Conservation (phyloP, 2,113 vertebrate genomes). For the Caretta caretta region DNA sequence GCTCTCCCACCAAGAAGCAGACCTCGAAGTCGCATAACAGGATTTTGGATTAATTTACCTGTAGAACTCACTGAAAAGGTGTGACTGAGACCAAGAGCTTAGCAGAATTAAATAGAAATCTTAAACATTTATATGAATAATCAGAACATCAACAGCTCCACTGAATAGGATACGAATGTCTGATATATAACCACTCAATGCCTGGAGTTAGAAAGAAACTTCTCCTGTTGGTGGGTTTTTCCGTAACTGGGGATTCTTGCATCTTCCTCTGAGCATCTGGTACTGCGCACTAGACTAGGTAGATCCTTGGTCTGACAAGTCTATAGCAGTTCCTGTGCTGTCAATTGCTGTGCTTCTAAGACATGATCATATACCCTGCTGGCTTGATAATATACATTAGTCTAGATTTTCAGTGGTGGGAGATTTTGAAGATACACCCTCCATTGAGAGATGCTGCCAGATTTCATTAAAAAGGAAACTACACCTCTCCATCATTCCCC, state of each 20-base stretch:
- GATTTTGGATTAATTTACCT: neutral
- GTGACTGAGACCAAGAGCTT: too few relatives aligned
- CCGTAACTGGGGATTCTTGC: slow-evolving; percentile 14
- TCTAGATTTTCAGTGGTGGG: too few relatives aligned
- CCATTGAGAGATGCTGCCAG: too few relatives aligned
- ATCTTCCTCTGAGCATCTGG: neutral
- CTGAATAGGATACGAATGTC: neutral
- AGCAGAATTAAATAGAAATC: neutral
- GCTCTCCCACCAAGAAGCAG: neutral
- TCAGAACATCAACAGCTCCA: neutral
- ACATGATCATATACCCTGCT: too few relatives aligned
- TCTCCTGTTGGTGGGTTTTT: neutral
- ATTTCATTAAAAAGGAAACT: too few relatives aligned
- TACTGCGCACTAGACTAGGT: neutral
- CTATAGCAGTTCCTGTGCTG: too few relatives aligned
- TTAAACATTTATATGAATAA: too few relatives aligned
- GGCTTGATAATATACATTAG: too few relatives aligned
- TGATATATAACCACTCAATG: neutral
- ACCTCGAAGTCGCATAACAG: rapidly evolving
- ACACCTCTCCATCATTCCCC: too few relatives aligned
- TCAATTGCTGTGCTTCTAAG: too few relatives aligned
- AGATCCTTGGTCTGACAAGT: too few relatives aligned
- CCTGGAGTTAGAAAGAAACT: neutral
- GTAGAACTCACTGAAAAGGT: neutral
- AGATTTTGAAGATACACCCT: too few relatives aligned